phyloP scores from a whole-genome alignment of 2,888 invertebrate genomes.

The Caenorhabditis sp. region DNA sequence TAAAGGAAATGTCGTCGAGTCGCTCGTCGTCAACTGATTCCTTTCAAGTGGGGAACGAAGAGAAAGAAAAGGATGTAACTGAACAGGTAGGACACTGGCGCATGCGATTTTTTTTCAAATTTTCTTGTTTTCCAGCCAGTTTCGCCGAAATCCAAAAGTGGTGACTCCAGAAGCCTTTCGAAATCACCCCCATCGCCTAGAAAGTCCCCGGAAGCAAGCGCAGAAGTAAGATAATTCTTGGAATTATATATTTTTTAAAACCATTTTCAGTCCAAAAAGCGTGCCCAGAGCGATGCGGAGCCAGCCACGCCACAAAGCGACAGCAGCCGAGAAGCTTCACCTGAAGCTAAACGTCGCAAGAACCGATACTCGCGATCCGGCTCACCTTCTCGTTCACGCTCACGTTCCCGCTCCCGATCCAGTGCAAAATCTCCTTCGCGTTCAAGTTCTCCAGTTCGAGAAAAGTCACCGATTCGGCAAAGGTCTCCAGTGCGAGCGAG shows the following conservation, averaged over 20 bases:
- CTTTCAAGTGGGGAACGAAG: not conserved
- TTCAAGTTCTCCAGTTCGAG: slow-evolving; percentile 10
- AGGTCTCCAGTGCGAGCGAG: slow-evolving; percentile 11
- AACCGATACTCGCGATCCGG: slow-evolving; percentile 1
- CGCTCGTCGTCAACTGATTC: slow-evolving; percentile 28
- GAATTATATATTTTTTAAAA: not conserved
- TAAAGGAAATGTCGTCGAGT: slow-evolving; percentile 32
- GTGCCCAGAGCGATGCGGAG: slow-evolving; percentile 2
- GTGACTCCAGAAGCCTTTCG: slow-evolving; percentile 7
- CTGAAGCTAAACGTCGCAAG: not conserved
- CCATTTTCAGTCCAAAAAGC: slow-evolving; percentile 21
- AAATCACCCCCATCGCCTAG: not conserved
- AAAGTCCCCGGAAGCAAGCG: slow-evolving; percentile 16
- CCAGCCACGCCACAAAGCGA: slow-evolving; percentile 4
- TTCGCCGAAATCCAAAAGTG: slow-evolving; percentile 29
- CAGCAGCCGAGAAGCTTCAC: slow-evolving; percentile 31
- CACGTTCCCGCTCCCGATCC: not conserved
- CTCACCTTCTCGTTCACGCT: slow-evolving; percentile 17
- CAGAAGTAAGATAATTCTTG: slow-evolving; percentile 20
- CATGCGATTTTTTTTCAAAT: not conserved
- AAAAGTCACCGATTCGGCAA: not conserved
- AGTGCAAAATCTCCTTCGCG: not conserved
- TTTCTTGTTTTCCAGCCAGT: slow-evolving; percentile 15
- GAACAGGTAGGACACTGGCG: slow-evolving; percentile 13
- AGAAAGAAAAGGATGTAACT: slow-evolving; percentile 3